A percentile compares a stretch with the other conserved stretches of the same genome.
Conservation (phyloP, 2,888 invertebrate genomes). For the Platycheirus albimanus region DNA sequence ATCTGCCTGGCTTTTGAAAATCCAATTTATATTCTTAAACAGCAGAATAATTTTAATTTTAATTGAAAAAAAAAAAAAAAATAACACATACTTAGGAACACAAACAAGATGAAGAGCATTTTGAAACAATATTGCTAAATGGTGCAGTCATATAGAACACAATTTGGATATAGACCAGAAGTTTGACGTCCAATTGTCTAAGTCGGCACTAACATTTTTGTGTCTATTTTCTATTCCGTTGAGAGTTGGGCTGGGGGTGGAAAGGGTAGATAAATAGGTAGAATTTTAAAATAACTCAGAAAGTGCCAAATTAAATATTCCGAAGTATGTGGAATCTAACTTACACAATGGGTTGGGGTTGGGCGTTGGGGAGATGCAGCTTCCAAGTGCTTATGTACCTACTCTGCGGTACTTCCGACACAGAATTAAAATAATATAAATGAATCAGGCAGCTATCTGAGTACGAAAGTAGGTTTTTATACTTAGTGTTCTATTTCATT, state of each 20-base stretch:
- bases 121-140: conserved; percentile 29
- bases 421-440: background rate
- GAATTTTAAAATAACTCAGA: conserved; percentile 10
- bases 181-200: conserved; percentile 64
- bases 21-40: conserved; percentile 46
- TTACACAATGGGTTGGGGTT: too few species aligned
- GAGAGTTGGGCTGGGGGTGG: background rate
- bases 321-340: too few species aligned
- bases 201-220: background rate
- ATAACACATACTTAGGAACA: background rate
- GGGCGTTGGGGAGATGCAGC: background rate
- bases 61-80: conserved; percentile 36
- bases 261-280: background rate
- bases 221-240: background rate
- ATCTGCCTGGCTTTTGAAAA: conserved; percentile 24
- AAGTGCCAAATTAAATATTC: background rate
- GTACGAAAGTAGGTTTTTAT: background rate
- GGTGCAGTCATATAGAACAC: conserved; percentile 28
- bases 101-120: background rate
- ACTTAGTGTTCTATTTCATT: too few species aligned
- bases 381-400: background rate
- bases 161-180: conserved; percentile 42
- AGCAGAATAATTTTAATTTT: conserved; percentile 22
- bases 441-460: conserved; percentile 8
- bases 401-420: conserved; percentile 1